These are phyloP conservation scores for Manis javanica DNA, from an alignment of 2,797 vertebrate genomes.

Conservation along the genomic window DNA sequence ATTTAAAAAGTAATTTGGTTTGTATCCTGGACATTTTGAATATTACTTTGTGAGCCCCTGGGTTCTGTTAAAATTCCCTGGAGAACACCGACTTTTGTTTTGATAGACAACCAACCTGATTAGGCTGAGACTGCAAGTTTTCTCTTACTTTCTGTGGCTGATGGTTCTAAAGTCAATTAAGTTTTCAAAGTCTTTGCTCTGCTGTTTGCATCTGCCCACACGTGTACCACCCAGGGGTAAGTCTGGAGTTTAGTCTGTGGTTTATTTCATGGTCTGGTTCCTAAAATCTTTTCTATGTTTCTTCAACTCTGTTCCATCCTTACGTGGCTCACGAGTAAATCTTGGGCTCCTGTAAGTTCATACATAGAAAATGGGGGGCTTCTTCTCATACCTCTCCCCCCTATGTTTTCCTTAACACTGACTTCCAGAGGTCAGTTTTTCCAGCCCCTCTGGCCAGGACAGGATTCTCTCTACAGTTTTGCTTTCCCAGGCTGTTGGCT, in stretches of 20 bases:
- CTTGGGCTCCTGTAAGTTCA: neutral
- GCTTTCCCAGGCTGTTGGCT: accelerated
- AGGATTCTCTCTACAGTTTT: neutral
- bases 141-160: neutral
- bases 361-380: neutral
- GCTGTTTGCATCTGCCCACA: neutral
- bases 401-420: neutral
- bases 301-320: neutral
- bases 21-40: neutral
- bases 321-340: too few species aligned
- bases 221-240: neutral
- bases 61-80: neutral
- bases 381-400: neutral
- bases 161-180: neutral
- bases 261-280: neutral
- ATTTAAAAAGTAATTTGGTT: neutral
- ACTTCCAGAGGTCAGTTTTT: neutral
- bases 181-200: neutral
- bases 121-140: neutral
- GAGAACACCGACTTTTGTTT: neutral
- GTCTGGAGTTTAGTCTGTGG: neutral
- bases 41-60: neutral
- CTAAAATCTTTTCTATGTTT: neutral
- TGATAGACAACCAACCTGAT: neutral
- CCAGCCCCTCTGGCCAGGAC: neutral